A percentile compares a stretch with the other conserved stretches of the same genome.
Evolutionary conservation across 1,140 invertebrate species (phyloP).

Genomic region (Lithobius niger): DNA sequence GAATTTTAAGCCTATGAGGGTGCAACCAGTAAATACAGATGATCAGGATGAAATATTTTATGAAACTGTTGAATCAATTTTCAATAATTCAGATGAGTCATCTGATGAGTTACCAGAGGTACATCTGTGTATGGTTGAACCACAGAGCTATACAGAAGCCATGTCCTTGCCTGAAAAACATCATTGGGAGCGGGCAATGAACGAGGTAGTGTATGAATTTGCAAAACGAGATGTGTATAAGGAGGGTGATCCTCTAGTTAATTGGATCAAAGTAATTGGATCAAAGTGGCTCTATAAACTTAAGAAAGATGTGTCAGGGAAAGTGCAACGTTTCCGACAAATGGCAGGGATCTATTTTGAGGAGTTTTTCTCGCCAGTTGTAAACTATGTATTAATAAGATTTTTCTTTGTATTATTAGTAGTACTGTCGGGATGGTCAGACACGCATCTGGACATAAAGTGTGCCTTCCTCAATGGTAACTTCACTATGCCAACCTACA

Average conservation of each 20-base stretch:
- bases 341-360: not conserved
- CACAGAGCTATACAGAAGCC: not conserved
- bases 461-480: not conserved
- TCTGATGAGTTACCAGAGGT: not conserved
- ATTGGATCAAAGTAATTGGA: too few species aligned
- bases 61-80: too few species aligned
- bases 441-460: not conserved
- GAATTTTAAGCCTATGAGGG: not conserved
- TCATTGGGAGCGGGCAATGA: not conserved
- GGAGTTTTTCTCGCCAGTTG: not conserved
- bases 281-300: not conserved
- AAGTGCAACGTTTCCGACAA: not conserved
- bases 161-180: not conserved
- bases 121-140: not conserved
- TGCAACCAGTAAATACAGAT: too few species aligned
- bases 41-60: too few species aligned
- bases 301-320: not conserved
- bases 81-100: not conserved
- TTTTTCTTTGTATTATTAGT: not conserved
- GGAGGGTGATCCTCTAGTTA: not conserved
- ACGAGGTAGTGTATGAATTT: too few species aligned
- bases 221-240: not conserved
- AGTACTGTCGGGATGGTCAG: not conserved
- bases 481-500: too few species aligned
- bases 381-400: not conserved